Conservation (phyloP, 2,797 vertebrate species). For the Phrynocephalus guinanensis region DNA sequence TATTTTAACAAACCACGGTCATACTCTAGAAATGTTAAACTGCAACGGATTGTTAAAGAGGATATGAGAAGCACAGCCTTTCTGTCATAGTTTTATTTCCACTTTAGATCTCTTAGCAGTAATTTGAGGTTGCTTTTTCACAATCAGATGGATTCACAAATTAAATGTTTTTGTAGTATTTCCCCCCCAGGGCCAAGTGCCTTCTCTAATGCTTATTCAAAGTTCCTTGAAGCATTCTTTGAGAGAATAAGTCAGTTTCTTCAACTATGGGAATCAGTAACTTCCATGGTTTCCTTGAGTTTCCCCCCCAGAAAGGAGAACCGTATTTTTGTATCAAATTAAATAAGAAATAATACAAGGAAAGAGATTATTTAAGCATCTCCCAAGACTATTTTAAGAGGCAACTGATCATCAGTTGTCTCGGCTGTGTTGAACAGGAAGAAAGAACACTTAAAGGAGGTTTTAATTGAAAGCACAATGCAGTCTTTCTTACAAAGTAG, state of each 20-base stretch:
- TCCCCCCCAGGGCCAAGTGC: neutral
- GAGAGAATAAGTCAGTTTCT: neutral
- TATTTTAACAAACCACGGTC: conserved; percentile 20
- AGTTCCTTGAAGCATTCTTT: neutral
- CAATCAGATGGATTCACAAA: neutral
- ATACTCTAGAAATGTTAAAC: conserved; percentile 7
- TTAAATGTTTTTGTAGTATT: neutral
- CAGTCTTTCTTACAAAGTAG: neutral
- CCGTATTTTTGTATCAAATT: neutral
- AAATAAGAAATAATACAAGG: neutral
- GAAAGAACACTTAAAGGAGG: neutral
- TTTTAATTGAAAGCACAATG: neutral
- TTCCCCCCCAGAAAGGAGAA: neutral
- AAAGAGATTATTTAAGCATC: neutral
- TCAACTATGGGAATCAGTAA: neutral
- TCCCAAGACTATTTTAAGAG: neutral
- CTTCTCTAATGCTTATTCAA: conserved; percentile 1
- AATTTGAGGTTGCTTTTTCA: neutral
- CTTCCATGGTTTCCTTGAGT: neutral
- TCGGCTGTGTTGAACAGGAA: neutral
- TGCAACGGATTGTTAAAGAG: conserved; percentile 15
- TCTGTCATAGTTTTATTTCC: neutral
- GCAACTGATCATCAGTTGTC: neutral
- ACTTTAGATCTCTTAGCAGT: neutral
- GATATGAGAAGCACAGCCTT: conserved; percentile 20